A percentile compares a stretch with the other conserved stretches of the same genome.
Conservation (phyloP, 2,797 vertebrate genomes). For the Propithecus perrieri region DNA sequence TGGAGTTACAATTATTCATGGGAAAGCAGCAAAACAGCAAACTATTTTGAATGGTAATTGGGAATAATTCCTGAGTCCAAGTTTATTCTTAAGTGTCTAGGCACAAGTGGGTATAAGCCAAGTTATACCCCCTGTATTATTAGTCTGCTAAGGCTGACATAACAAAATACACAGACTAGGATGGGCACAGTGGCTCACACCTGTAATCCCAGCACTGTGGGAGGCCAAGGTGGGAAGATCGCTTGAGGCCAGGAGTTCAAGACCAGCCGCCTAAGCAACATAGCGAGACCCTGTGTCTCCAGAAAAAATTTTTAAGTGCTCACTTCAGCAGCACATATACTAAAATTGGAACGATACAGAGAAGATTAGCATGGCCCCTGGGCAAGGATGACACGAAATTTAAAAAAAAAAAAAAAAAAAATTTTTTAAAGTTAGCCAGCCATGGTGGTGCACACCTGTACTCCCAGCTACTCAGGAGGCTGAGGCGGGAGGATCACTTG, state of each 20-base stretch:
- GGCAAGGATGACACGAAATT: too few relatives aligned
- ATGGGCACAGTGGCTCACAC: background rate
- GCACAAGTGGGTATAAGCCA: conserved; percentile 18
- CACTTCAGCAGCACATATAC: too few relatives aligned
- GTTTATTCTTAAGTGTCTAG: conserved; percentile 19
- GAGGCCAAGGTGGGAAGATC: background rate
- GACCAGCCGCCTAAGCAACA: background rate
- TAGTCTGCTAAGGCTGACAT: background rate
- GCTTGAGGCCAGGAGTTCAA: background rate
- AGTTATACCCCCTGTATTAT: background rate
- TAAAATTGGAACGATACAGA: too few relatives aligned
- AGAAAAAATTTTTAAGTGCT: background rate
- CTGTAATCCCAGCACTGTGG: background rate
- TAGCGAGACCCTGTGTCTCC: background rate
- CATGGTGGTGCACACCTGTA: background rate
- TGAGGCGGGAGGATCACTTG: background rate
- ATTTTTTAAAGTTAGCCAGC: background rate
- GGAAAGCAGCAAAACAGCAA: conserved; percentile 70
- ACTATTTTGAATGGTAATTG: conserved; percentile 36
- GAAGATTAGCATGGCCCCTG: too few relatives aligned
- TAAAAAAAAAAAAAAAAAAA: background rate
- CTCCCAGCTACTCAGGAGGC: background rate
- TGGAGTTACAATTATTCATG: conserved; percentile 71
- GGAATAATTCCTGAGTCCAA: conserved; percentile 49
- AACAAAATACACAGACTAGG: conserved; percentile 28